Conservation (phyloP, 2,113 vertebrate genomes). For the Paralichthys olivaceus region DNA sequence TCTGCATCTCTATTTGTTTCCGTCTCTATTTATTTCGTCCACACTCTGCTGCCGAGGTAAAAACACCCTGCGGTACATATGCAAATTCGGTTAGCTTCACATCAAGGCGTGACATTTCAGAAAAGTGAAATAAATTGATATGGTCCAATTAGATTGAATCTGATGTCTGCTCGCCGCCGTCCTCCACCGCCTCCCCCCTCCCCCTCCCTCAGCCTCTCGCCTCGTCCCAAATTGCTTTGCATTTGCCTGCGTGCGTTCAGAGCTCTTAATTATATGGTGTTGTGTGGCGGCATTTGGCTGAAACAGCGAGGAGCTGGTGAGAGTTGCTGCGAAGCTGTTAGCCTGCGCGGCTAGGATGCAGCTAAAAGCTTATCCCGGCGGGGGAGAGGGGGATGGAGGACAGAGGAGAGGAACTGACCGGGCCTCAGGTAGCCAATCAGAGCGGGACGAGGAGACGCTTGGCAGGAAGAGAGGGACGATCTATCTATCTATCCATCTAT, state of each 20-base stretch:
- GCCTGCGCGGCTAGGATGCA: constrained; percentile 69
- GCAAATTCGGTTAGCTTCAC: constrained; percentile 81
- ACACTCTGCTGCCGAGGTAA: constrained; percentile 46
- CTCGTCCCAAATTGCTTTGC: constrained; percentile 82
- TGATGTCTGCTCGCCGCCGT: constrained; percentile 33
- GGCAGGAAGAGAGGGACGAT: too few relatives aligned
- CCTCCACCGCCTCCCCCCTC: constrained; percentile 15
- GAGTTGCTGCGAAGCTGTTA: constrained; percentile 56
- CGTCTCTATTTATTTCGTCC: constrained; percentile 43
- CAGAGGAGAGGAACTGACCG: constrained; percentile 8
- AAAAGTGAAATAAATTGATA: constrained; percentile 85
- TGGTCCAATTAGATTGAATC: constrained; percentile 82
- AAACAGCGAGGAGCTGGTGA: constrained; percentile 77
- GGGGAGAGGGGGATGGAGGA: constrained; percentile 35
- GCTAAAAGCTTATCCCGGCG: constrained; percentile 74
- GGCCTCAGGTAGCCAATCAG: not conserved
- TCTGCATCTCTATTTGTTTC: constrained; percentile 71
- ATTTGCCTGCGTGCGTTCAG: constrained; percentile 73
- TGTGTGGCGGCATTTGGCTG: constrained; percentile 80
- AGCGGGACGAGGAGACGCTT: not conserved
- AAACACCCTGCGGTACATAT: constrained; percentile 73
- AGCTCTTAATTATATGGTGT: constrained; percentile 81
- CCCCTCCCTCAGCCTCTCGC: constrained; percentile 47
- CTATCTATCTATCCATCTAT: too few relatives aligned
- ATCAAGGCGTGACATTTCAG: constrained; percentile 82